Evolutionary conservation across 2,113 vertebrate genomes (phyloP), one percentile per base, ranked within the genome.

Genomic region (Xyrauchen texanus): DNA sequence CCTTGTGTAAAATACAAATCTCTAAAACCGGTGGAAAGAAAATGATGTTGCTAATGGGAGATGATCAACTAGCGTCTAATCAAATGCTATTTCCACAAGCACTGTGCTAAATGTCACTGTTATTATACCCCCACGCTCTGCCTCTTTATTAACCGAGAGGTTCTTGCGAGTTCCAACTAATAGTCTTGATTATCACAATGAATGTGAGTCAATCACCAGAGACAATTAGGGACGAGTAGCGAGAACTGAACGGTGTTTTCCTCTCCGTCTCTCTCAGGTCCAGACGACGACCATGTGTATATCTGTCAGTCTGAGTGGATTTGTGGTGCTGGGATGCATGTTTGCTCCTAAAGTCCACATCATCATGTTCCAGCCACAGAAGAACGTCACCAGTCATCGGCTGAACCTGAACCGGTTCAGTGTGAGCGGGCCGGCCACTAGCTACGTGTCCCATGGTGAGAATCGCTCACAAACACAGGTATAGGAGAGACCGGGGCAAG

Each of bases 261-360:
- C 16, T 75, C 81, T 84, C 42, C 69, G 87, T 78, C 21, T 52
- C 86, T 76, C 87, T 12, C 75, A 99, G 98, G 98, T 99, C 63
- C 98, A 99, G 91, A 99, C 96, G 1, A 99, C 98, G 0, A 99
- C 98, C 71, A 98, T 99, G 97, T 99, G 98, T 83, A 99, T 99
- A 92, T 99, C 98, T 0, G 97, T 99, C 77, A 99, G 98, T 81
- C 92, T 99, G 82, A 99, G 98, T 2, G 98, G 98, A 60, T 99
- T 99, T 0, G 98, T 99, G 87, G 98, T 99, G 68, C 88, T 99
- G 86, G 98, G 98, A 77, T 99, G 98, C 78, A 91, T 99, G 92
- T 99, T 99, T 77, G 97, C 97, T 0, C 98, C 98, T 67, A 99
- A 99, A 86, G 97, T 99, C 77, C 97, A 99, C 85, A 98, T 99